Percentiles rank a stretch among this genome's conserved stretches.
These are phyloP conservation scores for Propithecus coquereli DNA, from an alignment of 2,113 vertebrate genomes.

Conservation along the genomic window DNA sequence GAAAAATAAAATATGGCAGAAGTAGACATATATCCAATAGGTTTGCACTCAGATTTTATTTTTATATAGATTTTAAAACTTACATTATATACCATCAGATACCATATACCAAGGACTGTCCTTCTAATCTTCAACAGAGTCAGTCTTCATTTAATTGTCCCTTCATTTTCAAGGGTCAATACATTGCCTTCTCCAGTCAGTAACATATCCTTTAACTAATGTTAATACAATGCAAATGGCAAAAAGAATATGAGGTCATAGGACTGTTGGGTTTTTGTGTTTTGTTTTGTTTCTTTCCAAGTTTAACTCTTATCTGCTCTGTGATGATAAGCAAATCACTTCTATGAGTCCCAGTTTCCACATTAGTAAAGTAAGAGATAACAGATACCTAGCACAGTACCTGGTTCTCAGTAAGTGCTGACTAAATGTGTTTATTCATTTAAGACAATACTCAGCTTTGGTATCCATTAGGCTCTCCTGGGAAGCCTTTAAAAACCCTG, in stretches of 20 bases:
- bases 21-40: neutral
- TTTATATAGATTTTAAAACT: neutral
- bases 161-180: neutral
- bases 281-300: neutral
- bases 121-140: neutral
- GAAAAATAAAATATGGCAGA: neutral
- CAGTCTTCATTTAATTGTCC: neutral
- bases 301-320: neutral
- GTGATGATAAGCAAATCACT: neutral
- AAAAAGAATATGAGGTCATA: neutral
- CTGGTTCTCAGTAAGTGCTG: neutral
- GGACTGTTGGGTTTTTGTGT: neutral
- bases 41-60: conserved; percentile 22
- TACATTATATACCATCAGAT: neutral
- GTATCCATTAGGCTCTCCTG: neutral
- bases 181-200: neutral
- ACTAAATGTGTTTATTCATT: neutral
- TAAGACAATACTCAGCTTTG: neutral
- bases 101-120: neutral
- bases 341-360: neutral
- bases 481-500: neutral
- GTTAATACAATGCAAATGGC: neutral
- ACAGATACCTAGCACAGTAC: neutral
- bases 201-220: neutral
- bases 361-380: neutral